Percentiles rank a stretch among this genome's conserved stretches.
Conservation (phyloP, 2,797 vertebrate genomes). For the Tangara arthus region DNA sequence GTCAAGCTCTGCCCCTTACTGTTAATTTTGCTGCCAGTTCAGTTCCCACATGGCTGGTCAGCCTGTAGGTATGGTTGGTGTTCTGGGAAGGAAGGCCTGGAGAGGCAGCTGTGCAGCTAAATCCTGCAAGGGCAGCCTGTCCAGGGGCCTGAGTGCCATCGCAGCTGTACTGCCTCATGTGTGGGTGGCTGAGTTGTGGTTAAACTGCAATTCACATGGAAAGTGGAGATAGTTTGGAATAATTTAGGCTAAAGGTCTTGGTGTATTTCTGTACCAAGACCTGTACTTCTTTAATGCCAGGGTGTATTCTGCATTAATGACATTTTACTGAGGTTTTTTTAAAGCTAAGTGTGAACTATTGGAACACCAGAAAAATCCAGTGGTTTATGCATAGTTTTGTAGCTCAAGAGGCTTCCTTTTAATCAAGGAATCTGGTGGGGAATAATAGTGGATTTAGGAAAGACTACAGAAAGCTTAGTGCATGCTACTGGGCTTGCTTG, state of each 20-base stretch:
- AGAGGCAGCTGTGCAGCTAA: background rate
- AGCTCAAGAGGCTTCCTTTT: background rate
- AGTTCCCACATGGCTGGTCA: background rate
- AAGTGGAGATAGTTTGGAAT: background rate
- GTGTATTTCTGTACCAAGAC: background rate
- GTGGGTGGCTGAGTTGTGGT: background rate
- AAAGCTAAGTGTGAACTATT: background rate
- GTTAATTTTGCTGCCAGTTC: background rate
- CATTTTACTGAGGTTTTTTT: background rate
- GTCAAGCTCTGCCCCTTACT: background rate
- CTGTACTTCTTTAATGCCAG: background rate
- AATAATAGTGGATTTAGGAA: background rate
- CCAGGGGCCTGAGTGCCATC: background rate
- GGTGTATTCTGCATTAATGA: background rate
- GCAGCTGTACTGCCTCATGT: accelerated
- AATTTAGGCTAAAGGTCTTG: background rate
- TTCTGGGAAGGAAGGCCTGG: background rate
- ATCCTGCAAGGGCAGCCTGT: background rate
- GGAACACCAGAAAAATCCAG: background rate
- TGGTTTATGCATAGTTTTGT: background rate
- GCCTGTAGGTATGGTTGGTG: background rate
- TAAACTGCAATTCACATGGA: background rate
- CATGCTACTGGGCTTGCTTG: background rate
- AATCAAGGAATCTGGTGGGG: background rate
- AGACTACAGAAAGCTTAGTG: conserved; percentile 33